phyloP scores from a whole-genome alignment of 2,888 invertebrate genomes.

The Xestia rhomboidea region DNA sequence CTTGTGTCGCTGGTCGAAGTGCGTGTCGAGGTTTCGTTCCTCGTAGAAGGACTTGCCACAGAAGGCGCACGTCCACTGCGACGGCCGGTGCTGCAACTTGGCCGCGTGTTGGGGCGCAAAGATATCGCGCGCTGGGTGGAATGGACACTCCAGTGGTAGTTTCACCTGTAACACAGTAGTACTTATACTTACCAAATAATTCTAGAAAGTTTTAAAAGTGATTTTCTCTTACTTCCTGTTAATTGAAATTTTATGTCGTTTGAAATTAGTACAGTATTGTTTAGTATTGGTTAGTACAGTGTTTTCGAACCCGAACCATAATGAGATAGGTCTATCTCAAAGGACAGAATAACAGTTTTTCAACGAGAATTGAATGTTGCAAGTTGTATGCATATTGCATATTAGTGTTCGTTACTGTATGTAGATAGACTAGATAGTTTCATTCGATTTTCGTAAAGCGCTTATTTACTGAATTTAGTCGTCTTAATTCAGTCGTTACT shows the following conservation, averaged over 20 bases:
- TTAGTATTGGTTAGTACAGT: too few relatives aligned
- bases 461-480: too few relatives aligned
- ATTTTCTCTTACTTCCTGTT: background rate
- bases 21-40: conserved; percentile 96
- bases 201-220: background rate
- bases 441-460: too few relatives aligned
- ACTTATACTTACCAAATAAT: background rate
- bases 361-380: background rate
- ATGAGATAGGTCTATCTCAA: background rate
- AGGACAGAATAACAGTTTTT: background rate
- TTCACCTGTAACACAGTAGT: conserved; percentile 90
- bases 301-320: background rate
- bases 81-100: conserved; percentile 95
- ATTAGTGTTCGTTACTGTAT: background rate
- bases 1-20: conserved; percentile 97
- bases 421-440: background rate
- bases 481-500: too few relatives aligned
- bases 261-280: too few relatives aligned
- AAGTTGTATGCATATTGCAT: background rate
- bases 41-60: conserved; percentile 98
- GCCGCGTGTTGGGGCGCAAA: conserved; percentile 96
- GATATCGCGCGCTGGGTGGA: conserved; percentile 96
- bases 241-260: background rate
- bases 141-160: conserved; percentile 96
- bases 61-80: conserved; percentile 97